These are phyloP conservation scores for Leptinotarsa lineolata DNA, from an alignment of 1,140 invertebrate genomes.

Conservation along the genomic window DNA sequence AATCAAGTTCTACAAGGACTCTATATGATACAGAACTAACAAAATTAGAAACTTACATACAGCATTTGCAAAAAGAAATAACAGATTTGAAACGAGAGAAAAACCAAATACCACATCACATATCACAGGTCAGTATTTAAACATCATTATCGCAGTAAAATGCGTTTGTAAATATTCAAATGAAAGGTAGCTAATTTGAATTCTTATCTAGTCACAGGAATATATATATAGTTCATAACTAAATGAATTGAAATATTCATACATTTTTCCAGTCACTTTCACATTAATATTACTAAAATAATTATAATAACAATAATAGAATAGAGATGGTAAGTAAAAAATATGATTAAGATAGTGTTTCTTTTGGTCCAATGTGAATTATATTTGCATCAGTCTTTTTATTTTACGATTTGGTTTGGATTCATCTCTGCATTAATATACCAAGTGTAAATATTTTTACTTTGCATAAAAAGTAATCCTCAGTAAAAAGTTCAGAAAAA, in stretches of 20 bases:
- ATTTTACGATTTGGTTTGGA: no score
- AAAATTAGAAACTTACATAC: slow-evolving; percentile 65
- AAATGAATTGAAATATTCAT: neutral
- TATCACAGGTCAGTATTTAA: slow-evolving; percentile 19
- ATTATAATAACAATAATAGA: no score
- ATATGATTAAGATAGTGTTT: no score
- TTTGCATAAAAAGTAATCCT: no score
- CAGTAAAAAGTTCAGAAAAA: no score
- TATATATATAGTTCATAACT: neutral
- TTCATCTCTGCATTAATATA: no score
- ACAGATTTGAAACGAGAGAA: slow-evolving; percentile 61
- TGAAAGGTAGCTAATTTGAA: neutral
- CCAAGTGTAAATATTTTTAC: no score
- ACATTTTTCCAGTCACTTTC: neutral
- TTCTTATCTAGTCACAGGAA: neutral
- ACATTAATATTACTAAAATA: neutral
- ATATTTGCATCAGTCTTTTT: no score
- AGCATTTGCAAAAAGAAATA: slow-evolving; percentile 67
- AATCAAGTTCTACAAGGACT: slow-evolving; percentile 69
- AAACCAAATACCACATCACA: slow-evolving; percentile 54
- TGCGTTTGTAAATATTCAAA: neutral
- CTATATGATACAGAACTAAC: slow-evolving; percentile 71
- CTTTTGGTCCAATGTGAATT: no score
- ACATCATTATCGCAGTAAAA: neutral
- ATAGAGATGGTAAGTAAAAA: no score